Evolutionary conservation across 53 echinoderm and acorn worm genomes (phyloP).

Genomic region (Stichopus horrens): DNA sequence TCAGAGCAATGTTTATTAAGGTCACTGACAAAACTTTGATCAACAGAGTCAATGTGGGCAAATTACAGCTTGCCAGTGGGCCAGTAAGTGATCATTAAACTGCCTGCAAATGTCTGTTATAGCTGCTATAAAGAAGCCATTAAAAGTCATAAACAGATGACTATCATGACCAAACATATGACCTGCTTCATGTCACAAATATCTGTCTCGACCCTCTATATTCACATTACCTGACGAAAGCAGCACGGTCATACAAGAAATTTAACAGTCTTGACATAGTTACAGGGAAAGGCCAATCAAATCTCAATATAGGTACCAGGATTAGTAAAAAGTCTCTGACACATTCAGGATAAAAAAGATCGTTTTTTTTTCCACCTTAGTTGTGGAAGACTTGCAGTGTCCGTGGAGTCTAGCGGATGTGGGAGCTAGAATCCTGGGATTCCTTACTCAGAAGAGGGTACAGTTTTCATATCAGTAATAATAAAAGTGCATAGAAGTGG

Average conservation of each 20-base stretch:
- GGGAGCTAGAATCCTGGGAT: too few relatives aligned
- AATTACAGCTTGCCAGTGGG: not conserved
- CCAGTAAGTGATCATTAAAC: conserved; percentile 8
- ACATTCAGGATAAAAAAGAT: not conserved
- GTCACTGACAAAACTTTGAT: not conserved
- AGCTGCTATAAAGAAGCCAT: not conserved
- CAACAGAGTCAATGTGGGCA: not conserved
- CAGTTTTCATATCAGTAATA: not conserved
- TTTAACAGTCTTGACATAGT: not conserved
- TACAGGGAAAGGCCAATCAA: not conserved
- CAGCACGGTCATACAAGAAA: not conserved
- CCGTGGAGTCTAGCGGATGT: not conserved
- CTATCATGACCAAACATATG: not conserved
- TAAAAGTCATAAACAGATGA: not conserved
- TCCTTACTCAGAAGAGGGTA: not conserved
- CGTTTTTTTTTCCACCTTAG: not conserved
- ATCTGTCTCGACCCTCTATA: not conserved
- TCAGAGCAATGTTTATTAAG: not conserved
- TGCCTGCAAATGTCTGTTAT: not conserved
- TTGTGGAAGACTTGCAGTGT: not conserved
- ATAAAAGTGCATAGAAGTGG: too few relatives aligned
- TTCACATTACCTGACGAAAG: too few relatives aligned
- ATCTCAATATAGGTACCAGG: not conserved
- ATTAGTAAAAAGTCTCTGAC: too few relatives aligned
- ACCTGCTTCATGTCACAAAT: not conserved